A percentile compares a stretch with the other conserved stretches of the same genome.
Evolutionary conservation across 1,140 invertebrate species (phyloP).

Genomic region (Archivesica marissinica): DNA sequence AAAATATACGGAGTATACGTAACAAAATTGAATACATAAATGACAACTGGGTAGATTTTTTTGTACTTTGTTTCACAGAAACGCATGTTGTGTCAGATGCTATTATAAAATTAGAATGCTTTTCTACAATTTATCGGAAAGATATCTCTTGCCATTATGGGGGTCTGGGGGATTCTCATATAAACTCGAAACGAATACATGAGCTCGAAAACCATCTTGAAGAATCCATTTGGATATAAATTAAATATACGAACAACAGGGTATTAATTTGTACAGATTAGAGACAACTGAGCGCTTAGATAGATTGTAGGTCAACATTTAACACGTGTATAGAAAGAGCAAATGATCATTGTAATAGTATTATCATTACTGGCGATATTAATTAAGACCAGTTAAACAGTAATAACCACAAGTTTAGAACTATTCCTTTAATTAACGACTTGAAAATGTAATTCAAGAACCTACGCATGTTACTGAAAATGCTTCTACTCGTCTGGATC

Average conservation of each 20-base stretch:
- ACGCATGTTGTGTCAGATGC: not conserved
- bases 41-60: conserved; percentile 2
- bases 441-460: not conserved
- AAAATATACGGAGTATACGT: conserved; percentile 21
- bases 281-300: not conserved
- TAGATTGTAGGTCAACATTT: not conserved
- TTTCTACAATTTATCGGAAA: not conserved
- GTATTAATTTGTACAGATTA: no score
- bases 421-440: not conserved
- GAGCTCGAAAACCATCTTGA: no score
- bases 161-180: no score
- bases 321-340: conserved; percentile 8
- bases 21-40: conserved; percentile 22
- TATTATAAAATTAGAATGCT: not conserved
- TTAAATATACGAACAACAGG: no score
- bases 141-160: not conserved
- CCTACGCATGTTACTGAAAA: not conserved
- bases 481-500: not conserved
- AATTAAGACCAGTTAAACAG: conserved; percentile 13
- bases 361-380: not conserved
- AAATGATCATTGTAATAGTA: not conserved
- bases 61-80: conserved; percentile 12
- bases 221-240: no score
- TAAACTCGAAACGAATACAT: no score
- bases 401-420: not conserved